These are phyloP conservation scores for Dicyrtomina minuta DNA, from an alignment of 2,888 invertebrate species.

Conservation along the genomic window DNA sequence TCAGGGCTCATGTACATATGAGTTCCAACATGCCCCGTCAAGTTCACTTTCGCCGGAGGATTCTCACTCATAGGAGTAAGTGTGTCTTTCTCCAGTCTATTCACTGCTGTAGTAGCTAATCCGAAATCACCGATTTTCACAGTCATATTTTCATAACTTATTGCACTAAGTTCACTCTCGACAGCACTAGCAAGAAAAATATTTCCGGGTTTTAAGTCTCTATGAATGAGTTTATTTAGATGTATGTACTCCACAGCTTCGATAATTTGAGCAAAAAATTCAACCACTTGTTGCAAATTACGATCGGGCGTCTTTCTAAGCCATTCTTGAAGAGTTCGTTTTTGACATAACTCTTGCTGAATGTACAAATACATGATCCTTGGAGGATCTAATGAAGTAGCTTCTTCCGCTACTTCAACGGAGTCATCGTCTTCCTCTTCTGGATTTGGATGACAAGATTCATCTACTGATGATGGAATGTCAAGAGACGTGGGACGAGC, in stretches of 20 bases:
- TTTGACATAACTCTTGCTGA: slow-evolving; percentile 94
- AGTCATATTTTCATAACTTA: slow-evolving; percentile 36
- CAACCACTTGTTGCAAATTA: slow-evolving; percentile 60
- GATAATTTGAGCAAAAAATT: slow-evolving; percentile 85
- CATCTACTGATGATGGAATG: slow-evolving; percentile 38
- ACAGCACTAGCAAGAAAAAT: slow-evolving; percentile 47
- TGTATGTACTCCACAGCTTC: slow-evolving; percentile 96
- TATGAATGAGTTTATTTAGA: slow-evolving; percentile 85
- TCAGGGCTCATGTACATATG: slow-evolving; percentile 98
- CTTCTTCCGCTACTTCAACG: slow-evolving; percentile 39
- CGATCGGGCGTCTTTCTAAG: slow-evolving; percentile 62
- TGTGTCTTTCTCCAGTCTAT: slow-evolving; percentile 18
- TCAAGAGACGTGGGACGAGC: slow-evolving; percentile 45
- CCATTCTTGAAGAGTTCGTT: slow-evolving; percentile 90
- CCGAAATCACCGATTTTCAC: slow-evolving; percentile 96
- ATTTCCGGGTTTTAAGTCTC: slow-evolving; percentile 81
- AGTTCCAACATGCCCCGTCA: slow-evolving; percentile 73
- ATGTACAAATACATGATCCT: slow-evolving; percentile 71
- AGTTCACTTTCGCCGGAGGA: slow-evolving; percentile 52
- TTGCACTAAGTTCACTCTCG: slow-evolving; percentile 29
- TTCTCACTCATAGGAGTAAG: slow-evolving; percentile 43
- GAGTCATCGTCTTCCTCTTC: slow-evolving; percentile 54
- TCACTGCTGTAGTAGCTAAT: slow-evolving; percentile 82
- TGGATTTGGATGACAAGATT: slow-evolving; percentile 48
- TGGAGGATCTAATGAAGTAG: slow-evolving; percentile 27